Evolutionary conservation across 2,797 vertebrate species (phyloP), one percentile per base, ranked within the genome.

Genomic region (Lithobates sylvaticus): DNA sequence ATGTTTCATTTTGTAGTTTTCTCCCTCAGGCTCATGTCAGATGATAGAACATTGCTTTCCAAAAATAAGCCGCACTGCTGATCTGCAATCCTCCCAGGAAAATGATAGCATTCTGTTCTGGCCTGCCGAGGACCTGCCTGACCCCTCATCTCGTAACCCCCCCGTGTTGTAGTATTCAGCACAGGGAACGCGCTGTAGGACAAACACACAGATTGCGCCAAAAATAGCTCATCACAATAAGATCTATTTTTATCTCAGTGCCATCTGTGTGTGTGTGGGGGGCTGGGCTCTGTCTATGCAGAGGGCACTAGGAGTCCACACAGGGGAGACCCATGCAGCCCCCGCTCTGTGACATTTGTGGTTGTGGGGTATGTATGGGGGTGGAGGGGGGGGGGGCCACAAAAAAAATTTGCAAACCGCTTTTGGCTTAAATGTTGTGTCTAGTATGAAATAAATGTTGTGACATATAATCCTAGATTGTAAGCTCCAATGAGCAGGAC

Each of bases 121-220:
- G 47, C 79, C 47, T 50, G 16, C 10, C 26, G 34, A 72, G 34
- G 79, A 81, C 54, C 67, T 61, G 16, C n/a, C 27, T 73, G 79
- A 81, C 69, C 68, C 26, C 47, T 10, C 32, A 5, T 54, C 27
- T 15, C 69, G 15, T 61, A 36, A 12, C 34, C 61, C 29, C 29
- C 36, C 69, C 58, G 58, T 81, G 44, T 68, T 58, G 69, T 39
- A 6, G 69, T 54, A 72, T 58, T 13, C 58, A 18, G 70, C 29
- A 13, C 61, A 65, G 61, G 23, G n/a, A 65, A n/a, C 10, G 10
- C 5, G n/a, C 47, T 42, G 16, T 47, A 73, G 47, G 79, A 72
- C 79, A 36, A 26, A 34, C 34, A 36, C 67, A 81, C 68, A 81
- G 65, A 81, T 34, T 36, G 68, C 26, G 44, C 69, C 3, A 54